Percentiles rank a stretch among this genome's conserved stretches.
These are phyloP conservation scores for Indri indri DNA, from an alignment of 2,113 vertebrate genomes.

Conservation along the genomic window DNA sequence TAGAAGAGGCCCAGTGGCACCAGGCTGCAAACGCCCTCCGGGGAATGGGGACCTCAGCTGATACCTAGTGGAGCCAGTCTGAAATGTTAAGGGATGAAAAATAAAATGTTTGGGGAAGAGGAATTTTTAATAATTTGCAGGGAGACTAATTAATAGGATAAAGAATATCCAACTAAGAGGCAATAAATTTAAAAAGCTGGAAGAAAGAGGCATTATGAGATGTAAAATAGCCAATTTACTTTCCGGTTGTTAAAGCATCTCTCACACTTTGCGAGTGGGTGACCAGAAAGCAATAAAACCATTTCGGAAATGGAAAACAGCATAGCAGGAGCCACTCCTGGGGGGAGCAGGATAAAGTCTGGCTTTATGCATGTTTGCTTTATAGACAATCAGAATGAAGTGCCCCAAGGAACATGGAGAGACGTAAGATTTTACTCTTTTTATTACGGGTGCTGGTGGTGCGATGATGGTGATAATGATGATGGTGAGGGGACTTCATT, in stretches of 20 bases:
- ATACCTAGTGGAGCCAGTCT: background rate
- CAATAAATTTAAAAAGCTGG: slow-evolving; percentile 3
- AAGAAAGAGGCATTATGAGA: background rate
- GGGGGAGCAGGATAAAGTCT: background rate
- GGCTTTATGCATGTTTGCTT: background rate
- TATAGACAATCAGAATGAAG: background rate
- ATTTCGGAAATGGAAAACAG: background rate
- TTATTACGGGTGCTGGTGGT: background rate
- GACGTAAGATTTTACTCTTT: background rate
- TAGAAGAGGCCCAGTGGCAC: background rate
- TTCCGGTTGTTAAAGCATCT: background rate
- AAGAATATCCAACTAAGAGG: slow-evolving; percentile 22
- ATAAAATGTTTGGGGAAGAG: background rate
- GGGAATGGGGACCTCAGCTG: background rate
- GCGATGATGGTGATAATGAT: background rate
- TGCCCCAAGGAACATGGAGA: background rate
- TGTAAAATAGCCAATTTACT: slow-evolving; percentile 42
- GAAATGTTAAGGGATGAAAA: background rate
- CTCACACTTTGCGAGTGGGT: background rate
- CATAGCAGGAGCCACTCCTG: background rate
- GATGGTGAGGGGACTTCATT: background rate
- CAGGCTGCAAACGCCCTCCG: background rate
- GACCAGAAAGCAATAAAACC: background rate
- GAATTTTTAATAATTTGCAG: slow-evolving; percentile 18
- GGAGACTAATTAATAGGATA: background rate